These are phyloP conservation scores for Esperia sulphurella DNA, from an alignment of 2,888 invertebrate genomes.

Conservation along the genomic window DNA sequence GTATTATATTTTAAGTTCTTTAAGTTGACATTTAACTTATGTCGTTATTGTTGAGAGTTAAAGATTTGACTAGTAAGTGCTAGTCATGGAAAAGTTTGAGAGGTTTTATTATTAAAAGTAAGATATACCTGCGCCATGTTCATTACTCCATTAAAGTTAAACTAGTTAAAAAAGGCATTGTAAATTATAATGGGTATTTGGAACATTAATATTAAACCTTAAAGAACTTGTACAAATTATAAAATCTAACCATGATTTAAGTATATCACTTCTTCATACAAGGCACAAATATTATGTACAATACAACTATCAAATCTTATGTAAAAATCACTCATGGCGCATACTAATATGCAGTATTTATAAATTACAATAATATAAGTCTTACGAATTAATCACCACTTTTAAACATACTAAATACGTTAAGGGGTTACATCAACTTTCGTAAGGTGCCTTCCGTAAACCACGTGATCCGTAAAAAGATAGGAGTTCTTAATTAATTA, in stretches of 20 bases:
- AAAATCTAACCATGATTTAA: conserved; percentile 18
- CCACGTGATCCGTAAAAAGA: too few species aligned
- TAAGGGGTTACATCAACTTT: too few species aligned
- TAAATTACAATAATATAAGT: too few species aligned
- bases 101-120: too few species aligned
- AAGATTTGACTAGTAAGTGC: too few species aligned
- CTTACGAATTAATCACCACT: conserved; percentile 17
- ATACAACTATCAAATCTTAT: not conserved
- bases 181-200: conserved; percentile 28
- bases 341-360: conserved; percentile 37
- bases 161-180: not conserved
- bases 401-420: conserved; percentile 13
- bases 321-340: conserved; percentile 30
- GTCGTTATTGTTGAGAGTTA: too few species aligned
- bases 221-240: conserved; percentile 21
- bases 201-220: conserved; percentile 30
- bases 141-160: conserved; percentile 5
- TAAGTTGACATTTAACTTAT: too few species aligned
- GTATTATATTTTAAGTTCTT: too few species aligned
- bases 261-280: conserved; percentile 44
- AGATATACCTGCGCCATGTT: conserved; percentile 1
- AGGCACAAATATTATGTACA: conserved; percentile 52
- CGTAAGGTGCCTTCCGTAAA: not conserved
- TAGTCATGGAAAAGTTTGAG: too few species aligned
- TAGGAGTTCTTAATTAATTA: too few species aligned